These are phyloP conservation scores for Poeciliopsis turrubarensis DNA, from an alignment of 2,113 vertebrate species.

Conservation along the genomic window DNA sequence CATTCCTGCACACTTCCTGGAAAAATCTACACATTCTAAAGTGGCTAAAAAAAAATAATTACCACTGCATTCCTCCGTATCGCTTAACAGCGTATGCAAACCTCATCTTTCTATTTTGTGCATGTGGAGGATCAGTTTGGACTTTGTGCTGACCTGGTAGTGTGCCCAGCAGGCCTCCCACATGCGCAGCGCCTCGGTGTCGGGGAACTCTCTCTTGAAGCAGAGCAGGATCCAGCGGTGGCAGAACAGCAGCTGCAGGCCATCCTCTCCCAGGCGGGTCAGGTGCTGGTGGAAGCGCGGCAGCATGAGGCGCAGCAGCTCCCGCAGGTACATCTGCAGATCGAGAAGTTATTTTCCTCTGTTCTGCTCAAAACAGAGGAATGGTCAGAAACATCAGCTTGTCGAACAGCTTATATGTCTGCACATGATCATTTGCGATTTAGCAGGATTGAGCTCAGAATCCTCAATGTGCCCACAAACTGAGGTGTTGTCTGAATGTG, in stretches of 20 bases:
- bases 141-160: constrained; percentile 86
- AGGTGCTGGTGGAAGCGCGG: constrained; percentile 92
- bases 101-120: neutral
- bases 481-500: neutral
- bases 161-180: constrained; percentile 99
- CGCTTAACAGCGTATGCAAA: constrained; percentile 9
- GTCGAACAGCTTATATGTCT: neutral
- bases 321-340: constrained; percentile 90
- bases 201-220: constrained; percentile 95
- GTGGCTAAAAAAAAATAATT: constrained; percentile 6
- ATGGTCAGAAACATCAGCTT: neutral
- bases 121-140: constrained; percentile 8
- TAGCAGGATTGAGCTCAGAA: neutral
- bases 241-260: constrained; percentile 96
- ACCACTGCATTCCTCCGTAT: neutral
- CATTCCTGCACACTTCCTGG: neutral
- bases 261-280: constrained; percentile 89
- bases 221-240: constrained; percentile 99
- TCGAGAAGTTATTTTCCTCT: neutral
- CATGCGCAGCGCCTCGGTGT: constrained; percentile 92
- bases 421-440: neutral
- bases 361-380: neutral
- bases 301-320: constrained; percentile 91
- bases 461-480: neutral
- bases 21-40: neutral